phyloP scores from a whole-genome alignment of 30 jellyfish, hydroid and myxozoan species.

The Sanderia malayensis region DNA sequence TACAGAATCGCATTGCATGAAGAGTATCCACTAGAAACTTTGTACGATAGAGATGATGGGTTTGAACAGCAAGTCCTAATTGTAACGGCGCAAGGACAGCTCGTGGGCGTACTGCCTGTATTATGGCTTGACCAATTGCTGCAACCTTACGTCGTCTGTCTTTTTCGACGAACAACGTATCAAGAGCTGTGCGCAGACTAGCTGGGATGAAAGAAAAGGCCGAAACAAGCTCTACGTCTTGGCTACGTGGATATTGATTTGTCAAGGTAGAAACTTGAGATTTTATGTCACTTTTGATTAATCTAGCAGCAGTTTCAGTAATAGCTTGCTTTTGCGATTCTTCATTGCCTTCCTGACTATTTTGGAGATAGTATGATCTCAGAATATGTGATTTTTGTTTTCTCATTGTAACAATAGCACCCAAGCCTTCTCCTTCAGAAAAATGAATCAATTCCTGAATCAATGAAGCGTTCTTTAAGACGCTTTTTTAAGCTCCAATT shows the following conservation, averaged over 20 bases:
- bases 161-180: neutral
- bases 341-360: neutral
- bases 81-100: slow-evolving; percentile 5
- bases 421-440: slow-evolving; percentile 8
- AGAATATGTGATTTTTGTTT: neutral
- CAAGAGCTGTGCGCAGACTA: slow-evolving; percentile 3
- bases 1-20: slow-evolving; percentile 8
- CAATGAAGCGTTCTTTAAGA: neutral
- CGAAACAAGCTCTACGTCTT: neutral
- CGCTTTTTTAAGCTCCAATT: neutral
- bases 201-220: slow-evolving; percentile 1
- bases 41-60: slow-evolving; percentile 5
- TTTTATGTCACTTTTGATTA: slow-evolving; percentile 7
- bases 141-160: slow-evolving; percentile 1
- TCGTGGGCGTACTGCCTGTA: slow-evolving; percentile 16
- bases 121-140: slow-evolving; percentile 15
- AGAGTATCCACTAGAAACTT: slow-evolving; percentile 7
- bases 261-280: neutral
- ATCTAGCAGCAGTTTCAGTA: slow-evolving; percentile 11
- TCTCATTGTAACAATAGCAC: slow-evolving; percentile 7
- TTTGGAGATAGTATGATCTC: neutral
- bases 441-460: neutral
- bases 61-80: slow-evolving; percentile 10
- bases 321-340: slow-evolving; percentile 2
- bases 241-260: neutral